Evolutionary conservation across 2,797 vertebrate species (phyloP), one percentile per base, ranked within the genome.

Genomic region (Notamacropus eugenii): DNA sequence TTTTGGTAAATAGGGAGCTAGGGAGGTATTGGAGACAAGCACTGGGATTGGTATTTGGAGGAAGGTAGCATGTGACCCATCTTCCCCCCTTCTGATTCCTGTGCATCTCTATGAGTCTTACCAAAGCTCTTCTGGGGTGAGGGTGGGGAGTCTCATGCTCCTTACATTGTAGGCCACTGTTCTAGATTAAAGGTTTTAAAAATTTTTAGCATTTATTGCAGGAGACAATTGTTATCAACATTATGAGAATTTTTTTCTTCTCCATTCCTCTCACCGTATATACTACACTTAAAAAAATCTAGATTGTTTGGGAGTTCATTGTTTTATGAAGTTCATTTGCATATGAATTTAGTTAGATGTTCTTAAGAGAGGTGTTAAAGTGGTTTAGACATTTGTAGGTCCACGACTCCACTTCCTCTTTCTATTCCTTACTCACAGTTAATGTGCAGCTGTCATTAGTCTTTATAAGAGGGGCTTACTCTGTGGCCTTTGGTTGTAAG

Each of bases 401-500:
- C 54, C 2, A 0, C 12, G 90, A 97, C 50, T 93, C 52, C 54
- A 31, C 22, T 2, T 91, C 3, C 0, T 87, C 52, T 90, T 82
- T 0, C 34, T 19, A 10, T 54, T 27, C 55, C 55, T 1, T 52
- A 10, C 14, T 91, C 54, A 22, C 14, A 62, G 91, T 91, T 56
- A 46, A 14, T 29, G 29, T 12, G 93, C 91, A 97, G 94, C 96
- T 97, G 92, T 92, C 94, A 54, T 58, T 57, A 90, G 2, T 57
- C 14, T n/a, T 94, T 46, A 55, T 5, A 62, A 4, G 91, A 56
- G 9, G 0, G 92, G 94, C 95, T 98, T 93, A 34, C 94, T 93
- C 97, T 97, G 90, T 98, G 98, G 98, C 97, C 98, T 98, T 96
- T 95, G 92, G 98, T 97, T 97, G 95, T 97, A 96, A 97, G 94